phyloP scores from a whole-genome alignment of 1,140 invertebrate species.

The Cylas formicarius region DNA sequence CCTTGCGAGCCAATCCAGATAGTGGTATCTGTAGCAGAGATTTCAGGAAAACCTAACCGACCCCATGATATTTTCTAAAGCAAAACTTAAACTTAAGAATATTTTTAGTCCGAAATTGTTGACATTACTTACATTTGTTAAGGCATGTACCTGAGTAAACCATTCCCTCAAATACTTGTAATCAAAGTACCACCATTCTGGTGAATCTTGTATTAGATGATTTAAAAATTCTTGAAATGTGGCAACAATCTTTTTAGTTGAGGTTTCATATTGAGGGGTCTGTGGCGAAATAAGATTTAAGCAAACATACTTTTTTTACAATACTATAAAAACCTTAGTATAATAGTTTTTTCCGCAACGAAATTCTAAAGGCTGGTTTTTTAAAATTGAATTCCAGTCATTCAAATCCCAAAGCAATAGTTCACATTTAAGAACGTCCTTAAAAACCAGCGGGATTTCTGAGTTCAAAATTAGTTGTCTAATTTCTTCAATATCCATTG shows the following conservation, averaged over 20 bases:
- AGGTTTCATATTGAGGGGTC: conserved; percentile 70
- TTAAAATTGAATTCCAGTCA: conserved; percentile 42
- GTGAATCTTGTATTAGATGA: conserved; percentile 31
- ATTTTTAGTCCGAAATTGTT: background rate
- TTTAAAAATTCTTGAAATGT: conserved; percentile 59
- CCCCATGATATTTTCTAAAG: conserved; percentile 63
- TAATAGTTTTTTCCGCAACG: conserved; percentile 42
- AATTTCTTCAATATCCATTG: too few relatives aligned
- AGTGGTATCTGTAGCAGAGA: conserved; percentile 63
- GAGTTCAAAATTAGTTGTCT: conserved; percentile 22
- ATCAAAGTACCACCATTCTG: conserved; percentile 73
- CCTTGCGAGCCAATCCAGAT: conserved; percentile 86
- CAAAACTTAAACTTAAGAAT: conserved; percentile 14
- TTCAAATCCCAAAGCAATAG: conserved; percentile 44
- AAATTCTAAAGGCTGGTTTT: conserved; percentile 42
- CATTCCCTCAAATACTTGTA: conserved; percentile 74
- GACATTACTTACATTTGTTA: conserved; percentile 47
- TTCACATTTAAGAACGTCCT: conserved; percentile 38
- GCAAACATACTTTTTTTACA: conserved; percentile 17
- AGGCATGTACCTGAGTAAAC: conserved; percentile 52
- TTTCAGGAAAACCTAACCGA: conserved; percentile 65
- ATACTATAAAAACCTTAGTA: conserved; percentile 38
- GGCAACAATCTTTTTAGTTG: conserved; percentile 48
- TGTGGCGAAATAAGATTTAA: conserved; percentile 33
- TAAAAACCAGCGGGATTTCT: conserved; percentile 29